Evolutionary conservation across 1,140 invertebrate genomes (phyloP), one percentile per base, ranked within the genome.

Genomic region (Pachypsylla venusta): DNA sequence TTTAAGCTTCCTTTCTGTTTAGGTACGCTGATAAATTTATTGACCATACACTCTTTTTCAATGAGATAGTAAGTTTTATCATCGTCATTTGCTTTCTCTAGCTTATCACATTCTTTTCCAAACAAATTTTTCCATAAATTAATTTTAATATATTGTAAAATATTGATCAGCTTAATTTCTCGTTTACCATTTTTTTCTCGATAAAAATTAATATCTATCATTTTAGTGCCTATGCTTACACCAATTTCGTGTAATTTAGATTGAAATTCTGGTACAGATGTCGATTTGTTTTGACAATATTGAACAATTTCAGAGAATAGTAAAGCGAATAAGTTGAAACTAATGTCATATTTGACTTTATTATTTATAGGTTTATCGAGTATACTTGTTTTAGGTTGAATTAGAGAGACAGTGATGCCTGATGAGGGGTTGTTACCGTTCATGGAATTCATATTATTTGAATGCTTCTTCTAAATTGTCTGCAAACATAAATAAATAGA

Each of bases 21-120:
- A 3, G 95, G 94, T 28, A 98, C 87, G 58, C 95, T 98, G 65
- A 99, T 97, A 71, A 87, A 99, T 69, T 86, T 89, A 73, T 99
- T 99, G 0, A 97, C 93, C 60, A 99, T 67, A 14, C 95, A 90
- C 67, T 99, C 95, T 70, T 95, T 95, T 73, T 99, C 96, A 68
- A 99, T 99, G 14, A 99, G 89, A 68, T 98, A 98, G 75, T 98
- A 98, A 20, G 89, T 96, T 62, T 85, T 79, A 67, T 97, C 93
- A 76, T 99, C 94, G 75, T 98, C 95, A 76, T 97, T 98, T 10
- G 93, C 93, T 74, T 97, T 89, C 71, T 99, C 96, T 58, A 99
- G 73, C 72, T 98, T 98, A 69, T 99, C 96, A 56, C 95, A 95
- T 78, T 99, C 96, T 69, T 90, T 90, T 12, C 93, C 93, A 79